These are phyloP conservation scores for Dicentrarchus labrax DNA, from an alignment of 2,113 vertebrate genomes.

Conservation along the genomic window DNA sequence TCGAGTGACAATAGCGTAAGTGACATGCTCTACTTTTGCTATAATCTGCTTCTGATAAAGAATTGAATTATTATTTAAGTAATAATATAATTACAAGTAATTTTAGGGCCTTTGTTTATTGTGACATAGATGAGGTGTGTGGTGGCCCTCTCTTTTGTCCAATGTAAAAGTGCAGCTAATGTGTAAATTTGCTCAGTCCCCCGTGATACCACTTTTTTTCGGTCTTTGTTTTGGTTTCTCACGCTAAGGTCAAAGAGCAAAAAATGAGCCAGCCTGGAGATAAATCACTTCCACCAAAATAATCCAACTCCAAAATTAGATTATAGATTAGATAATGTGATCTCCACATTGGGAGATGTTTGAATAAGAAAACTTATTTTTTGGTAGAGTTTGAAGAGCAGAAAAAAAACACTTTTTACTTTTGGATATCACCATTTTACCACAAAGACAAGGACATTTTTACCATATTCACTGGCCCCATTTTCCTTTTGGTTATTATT, in stretches of 20 bases:
- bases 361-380: neutral
- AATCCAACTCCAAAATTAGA: neutral
- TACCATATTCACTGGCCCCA: neutral
- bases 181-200: conserved; percentile 50
- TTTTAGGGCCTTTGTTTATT: neutral
- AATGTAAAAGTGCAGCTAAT: conserved; percentile 39
- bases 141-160: conserved; percentile 1
- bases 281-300: neutral
- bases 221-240: conserved; percentile 72
- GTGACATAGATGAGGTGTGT: conserved; percentile 13
- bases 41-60: neutral
- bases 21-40: conserved; percentile 35
- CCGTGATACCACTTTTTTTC: conserved; percentile 47
- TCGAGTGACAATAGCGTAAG: conserved; percentile 90
- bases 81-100: conserved; percentile 2
- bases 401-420: neutral
- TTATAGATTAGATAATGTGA: neutral
- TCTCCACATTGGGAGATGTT: neutral
- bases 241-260: conserved; percentile 72
- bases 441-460: neutral
- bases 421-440: neutral
- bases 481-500: neutral
- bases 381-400: too few relatives aligned
- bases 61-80: conserved; percentile 12
- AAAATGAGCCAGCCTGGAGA: conserved; percentile 22